These are phyloP conservation scores for Acronicta leporina DNA, from an alignment of 2,888 invertebrate species.

Conservation along the genomic window DNA sequence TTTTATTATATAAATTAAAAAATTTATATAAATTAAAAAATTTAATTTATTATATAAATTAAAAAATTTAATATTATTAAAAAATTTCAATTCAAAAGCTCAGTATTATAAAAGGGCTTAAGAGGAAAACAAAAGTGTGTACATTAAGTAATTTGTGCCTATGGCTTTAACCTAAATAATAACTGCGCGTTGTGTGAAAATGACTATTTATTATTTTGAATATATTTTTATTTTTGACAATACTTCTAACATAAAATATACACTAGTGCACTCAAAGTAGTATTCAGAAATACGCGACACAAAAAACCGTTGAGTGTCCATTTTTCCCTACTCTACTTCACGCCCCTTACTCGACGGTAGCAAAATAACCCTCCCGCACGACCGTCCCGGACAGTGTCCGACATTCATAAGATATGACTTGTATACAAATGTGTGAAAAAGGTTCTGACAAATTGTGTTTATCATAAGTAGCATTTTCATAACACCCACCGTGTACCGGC, in stretches of 20 bases:
- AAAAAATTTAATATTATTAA: no score
- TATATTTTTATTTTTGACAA: no score
- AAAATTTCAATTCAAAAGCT: no score
- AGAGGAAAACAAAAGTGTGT: no score
- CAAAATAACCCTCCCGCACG: constrained; percentile 45
- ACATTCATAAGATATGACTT: constrained; percentile 52
- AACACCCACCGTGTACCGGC: constrained; percentile 24
- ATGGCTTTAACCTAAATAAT: no score
- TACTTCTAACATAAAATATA: background rate
- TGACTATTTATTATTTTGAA: no score
- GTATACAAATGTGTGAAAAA: constrained; percentile 52
- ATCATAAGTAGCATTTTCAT: constrained; percentile 44
- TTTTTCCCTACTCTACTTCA: constrained; percentile 50
- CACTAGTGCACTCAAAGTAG: background rate
- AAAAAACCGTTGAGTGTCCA: constrained; percentile 49
- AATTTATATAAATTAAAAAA: no score
- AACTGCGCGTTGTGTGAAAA: no score
- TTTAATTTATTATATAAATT: no score
- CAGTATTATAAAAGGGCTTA: no score
- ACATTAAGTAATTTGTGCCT: no score
- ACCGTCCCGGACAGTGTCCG: constrained; percentile 13
- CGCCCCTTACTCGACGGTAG: constrained; percentile 37
- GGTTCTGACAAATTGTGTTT: constrained; percentile 52
- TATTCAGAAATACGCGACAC: constrained; percentile 40
- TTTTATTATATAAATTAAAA: no score